A percentile compares a stretch with the other conserved stretches of the same genome.
These are phyloP conservation scores for Drosophila azteca DNA, from an alignment of 1,140 invertebrate genomes.

Conservation along the genomic window DNA sequence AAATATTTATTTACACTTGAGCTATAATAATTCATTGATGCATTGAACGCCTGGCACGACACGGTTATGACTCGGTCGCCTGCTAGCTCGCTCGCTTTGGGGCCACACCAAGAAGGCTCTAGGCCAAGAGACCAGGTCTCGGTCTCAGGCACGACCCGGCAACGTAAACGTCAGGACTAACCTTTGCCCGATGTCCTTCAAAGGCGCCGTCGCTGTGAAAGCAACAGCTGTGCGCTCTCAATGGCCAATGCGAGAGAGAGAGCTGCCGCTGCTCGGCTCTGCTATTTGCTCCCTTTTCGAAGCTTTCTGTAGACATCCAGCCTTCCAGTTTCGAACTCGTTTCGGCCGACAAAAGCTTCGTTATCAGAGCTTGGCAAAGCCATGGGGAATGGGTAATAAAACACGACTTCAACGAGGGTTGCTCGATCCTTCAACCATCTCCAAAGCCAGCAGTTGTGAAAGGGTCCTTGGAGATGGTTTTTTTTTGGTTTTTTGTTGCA, in stretches of 20 bases:
- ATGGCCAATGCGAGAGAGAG: slow-evolving; percentile 18
- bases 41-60: slow-evolving; percentile 73
- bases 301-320: slow-evolving; percentile 28
- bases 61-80: slow-evolving; percentile 42
- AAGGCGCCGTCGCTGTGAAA: slow-evolving; percentile 79
- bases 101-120: slow-evolving; percentile 2
- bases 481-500: no score
- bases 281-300: slow-evolving; percentile 10
- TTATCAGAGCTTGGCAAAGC: slow-evolving; percentile 63
- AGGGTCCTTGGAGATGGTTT: no score
- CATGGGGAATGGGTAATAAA: not conserved
- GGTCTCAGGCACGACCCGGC: slow-evolving; percentile 67
- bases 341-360: slow-evolving; percentile 45
- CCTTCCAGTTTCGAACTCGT: slow-evolving; percentile 70
- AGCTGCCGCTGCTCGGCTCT: slow-evolving; percentile 9
- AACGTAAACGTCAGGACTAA: slow-evolving; percentile 81
- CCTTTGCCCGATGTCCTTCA: slow-evolving; percentile 79
- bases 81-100: slow-evolving; percentile 36
- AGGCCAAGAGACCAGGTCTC: slow-evolving; percentile 13
- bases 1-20: slow-evolving; percentile 81
- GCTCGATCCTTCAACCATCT: not conserved
- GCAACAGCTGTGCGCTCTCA: slow-evolving; percentile 77
- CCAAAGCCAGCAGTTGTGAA: no score
- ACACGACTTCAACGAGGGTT: slow-evolving; percentile 20
- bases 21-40: slow-evolving; percentile 81